Evolutionary conservation across 2,797 vertebrate species (phyloP), one percentile per base, ranked within the genome.

Genomic region (Todus mexicanus): DNA sequence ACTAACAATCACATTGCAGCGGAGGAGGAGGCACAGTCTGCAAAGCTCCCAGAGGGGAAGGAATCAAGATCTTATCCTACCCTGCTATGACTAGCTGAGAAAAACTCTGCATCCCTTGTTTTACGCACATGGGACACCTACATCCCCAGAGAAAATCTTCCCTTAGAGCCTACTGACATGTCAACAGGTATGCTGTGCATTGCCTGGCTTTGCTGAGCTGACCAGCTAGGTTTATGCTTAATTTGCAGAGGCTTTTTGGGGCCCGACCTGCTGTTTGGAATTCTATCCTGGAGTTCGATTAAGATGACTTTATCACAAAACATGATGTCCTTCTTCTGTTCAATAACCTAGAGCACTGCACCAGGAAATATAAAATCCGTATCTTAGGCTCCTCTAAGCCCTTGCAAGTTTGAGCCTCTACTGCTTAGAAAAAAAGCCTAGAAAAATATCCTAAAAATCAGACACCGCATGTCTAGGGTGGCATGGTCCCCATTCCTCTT

Each of bases 121-220:
- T 79, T 63, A 73, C 38, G 37, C 33, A 20, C n/a, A 7, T 14
- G 29, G 29, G 45, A 50, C 25, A 40, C 26, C 47, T 21, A n/a
- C 25, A 20, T 29, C 56, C 35, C 21, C 16, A 73, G 37, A 75
- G 63, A 42, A 90, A 20, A 20, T 15, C 31, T 63, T 66, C 54
- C n/a, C 50, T 20, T 47, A 66, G 56, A 82, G 22, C 31, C 33
- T 12, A 4, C 29, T 75, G 54, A 54, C 45, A 26, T 12, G 16
- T 9, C 21, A 56, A 3, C 23, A 75, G 21, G 19, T 29, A 20
- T 1, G 2, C 19, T 27, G 5, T 12, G 17, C 27, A 4, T 1
- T 5, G 5, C 13, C 50, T 40, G 61, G 33, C 51, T 76, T 29
- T 4, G 7, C 77, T 54, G 35, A 27, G 38, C 35, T 26, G 25